A percentile compares a stretch with the other conserved stretches of the same genome.
These are phyloP conservation scores for Salarias fasciatus DNA, from an alignment of 2,797 vertebrate species.

Conservation along the genomic window DNA sequence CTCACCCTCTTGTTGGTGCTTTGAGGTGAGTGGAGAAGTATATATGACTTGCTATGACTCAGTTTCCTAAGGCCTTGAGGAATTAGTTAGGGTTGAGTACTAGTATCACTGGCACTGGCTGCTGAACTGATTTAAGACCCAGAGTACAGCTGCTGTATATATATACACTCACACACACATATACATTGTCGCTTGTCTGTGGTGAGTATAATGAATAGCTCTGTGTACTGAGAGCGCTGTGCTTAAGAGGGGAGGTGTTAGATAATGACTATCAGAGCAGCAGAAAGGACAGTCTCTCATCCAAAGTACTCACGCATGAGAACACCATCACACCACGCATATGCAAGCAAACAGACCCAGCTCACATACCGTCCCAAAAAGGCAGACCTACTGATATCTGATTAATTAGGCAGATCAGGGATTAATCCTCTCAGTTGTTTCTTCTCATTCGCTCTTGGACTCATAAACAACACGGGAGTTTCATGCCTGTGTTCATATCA, in stretches of 20 bases:
- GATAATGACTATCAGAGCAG: slow-evolving; percentile 72
- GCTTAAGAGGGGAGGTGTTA: slow-evolving; percentile 71
- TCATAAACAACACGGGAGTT: slow-evolving; percentile 43
- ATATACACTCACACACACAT: slow-evolving; percentile 14
- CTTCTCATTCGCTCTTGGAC: slow-evolving; percentile 37
- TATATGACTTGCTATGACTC: slow-evolving; percentile 64
- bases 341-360: slow-evolving; percentile 33
- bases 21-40: slow-evolving; percentile 52
- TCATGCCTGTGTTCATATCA: slow-evolving; percentile 40
- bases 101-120: slow-evolving; percentile 54
- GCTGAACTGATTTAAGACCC: slow-evolving; percentile 69
- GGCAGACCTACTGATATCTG: slow-evolving; percentile 69
- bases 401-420: slow-evolving; percentile 78
- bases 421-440: slow-evolving; percentile 68
- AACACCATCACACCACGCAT: slow-evolving; percentile 22
- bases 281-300: slow-evolving; percentile 63
- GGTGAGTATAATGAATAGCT: slow-evolving; percentile 72
- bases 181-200: slow-evolving; percentile 63
- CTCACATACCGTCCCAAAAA: slow-evolving; percentile 56
- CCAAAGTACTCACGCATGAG: slow-evolving; percentile 31
- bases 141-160: slow-evolving; percentile 59
- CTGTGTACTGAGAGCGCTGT: slow-evolving; percentile 53
- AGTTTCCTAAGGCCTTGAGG: slow-evolving; percentile 54
- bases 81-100: slow-evolving; percentile 61
- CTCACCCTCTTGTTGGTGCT: slow-evolving; percentile 41